Evolutionary conservation across 2,888 invertebrate species (phyloP).

Genomic region (Apamea sordens): DNA sequence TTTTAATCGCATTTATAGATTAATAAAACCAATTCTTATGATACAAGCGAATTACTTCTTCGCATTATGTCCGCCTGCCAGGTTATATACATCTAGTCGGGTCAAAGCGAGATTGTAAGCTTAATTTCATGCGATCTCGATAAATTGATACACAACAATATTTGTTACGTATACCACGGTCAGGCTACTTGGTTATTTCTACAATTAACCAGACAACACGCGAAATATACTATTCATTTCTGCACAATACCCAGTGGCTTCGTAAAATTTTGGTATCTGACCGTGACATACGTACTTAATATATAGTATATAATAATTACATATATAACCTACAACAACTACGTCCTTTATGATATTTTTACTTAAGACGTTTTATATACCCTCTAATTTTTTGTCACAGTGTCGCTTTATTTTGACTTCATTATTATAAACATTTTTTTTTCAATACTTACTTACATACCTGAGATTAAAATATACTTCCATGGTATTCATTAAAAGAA

Average conservation of each 20-base stretch:
- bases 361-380: constrained; percentile 81
- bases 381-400: constrained; percentile 90
- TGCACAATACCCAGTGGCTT: constrained; percentile 31
- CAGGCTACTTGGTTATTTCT: constrained; percentile 27
- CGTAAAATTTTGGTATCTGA: constrained; percentile 40
- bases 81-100: constrained; percentile 76
- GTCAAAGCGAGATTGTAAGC: constrained; percentile 83
- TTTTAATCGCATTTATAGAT: constrained; percentile 78
- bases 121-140: constrained; percentile 77
- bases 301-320: constrained; percentile 68
- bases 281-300: constrained; percentile 52
- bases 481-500: constrained; percentile 68
- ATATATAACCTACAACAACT: constrained; percentile 84
- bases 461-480: constrained; percentile 75
- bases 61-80: constrained; percentile 65
- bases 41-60: constrained; percentile 59
- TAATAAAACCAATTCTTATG: constrained; percentile 69
- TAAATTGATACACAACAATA: constrained; percentile 81
- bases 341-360: constrained; percentile 88
- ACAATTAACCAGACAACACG: constrained; percentile 33
- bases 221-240: constrained; percentile 39
- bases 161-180: constrained; percentile 64
- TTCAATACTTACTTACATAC: constrained; percentile 85
- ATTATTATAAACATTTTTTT: constrained; percentile 86
- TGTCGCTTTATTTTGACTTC: constrained; percentile 90